Evolutionary conservation across 2,888 invertebrate species (phyloP), one percentile per base, ranked within the genome.

Genomic region (Stenotaenia linearis): DNA sequence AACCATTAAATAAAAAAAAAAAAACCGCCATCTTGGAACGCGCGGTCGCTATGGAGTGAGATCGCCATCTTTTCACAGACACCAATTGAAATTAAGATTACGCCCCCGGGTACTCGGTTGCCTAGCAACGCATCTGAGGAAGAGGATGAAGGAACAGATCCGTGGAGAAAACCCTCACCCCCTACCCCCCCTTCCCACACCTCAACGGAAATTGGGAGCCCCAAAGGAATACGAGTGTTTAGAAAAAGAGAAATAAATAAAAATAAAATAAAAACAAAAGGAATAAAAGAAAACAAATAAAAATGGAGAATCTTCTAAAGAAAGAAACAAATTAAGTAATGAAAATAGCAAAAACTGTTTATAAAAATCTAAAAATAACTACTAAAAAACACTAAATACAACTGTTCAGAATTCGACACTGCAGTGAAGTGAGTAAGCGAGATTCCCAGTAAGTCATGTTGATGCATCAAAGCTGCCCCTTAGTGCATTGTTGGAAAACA

Each of bases 1-100:
- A 74, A n/a, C 28, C 28, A 74, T 74, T 30, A 74, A 74, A 74
- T 30, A 21, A 32, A n/a, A 74, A 74, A 32, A 74, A 74, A 74
- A 23, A 28, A 23, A 74, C 15, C 28, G 74, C 74, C 74, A 74
- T 74, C 32, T 74, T 74, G 74, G 23, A 74, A 1, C 28, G 74
- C 74, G 32, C 32, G 28, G 74, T 28, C 74, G 74, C 32, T 45
- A 18, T 45, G 45, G 45, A 45, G 18, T 45, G 45, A 45, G 45
- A 45, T 45, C 45, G 45, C 45, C 45, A 45, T 45, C 45, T 45
- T 45, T 45, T 45, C 45, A 45, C 45, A 45, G 45, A 45, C 45
- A 45, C 45, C 45, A 45, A 45, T 45, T 45, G 45, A 45, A 45
- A 45, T 45, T 45, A 45, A 45, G 45, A 45, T 45, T 45, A 45